Base-by-base conservation (phyloP, 2,888 invertebrate species). In the Physocephala rufipes region DNA sequence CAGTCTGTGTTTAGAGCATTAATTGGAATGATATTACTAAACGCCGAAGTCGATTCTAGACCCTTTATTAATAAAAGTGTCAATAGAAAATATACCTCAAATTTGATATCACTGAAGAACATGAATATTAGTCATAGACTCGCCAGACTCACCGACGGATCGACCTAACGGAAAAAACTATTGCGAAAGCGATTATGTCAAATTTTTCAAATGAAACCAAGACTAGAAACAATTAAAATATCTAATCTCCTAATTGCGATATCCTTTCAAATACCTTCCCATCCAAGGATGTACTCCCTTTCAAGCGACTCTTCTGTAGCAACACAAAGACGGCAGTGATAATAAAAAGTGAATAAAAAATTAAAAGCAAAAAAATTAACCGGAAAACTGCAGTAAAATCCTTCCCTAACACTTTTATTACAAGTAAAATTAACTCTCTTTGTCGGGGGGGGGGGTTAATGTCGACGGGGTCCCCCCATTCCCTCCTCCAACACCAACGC, bases 181-280 rank as follows among this genome's bases (percentile, higher is more conserved):
- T n/a, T n/a, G 36, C 36, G 5, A 4, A 9, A 36, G 5, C 58
- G 30, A 58, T 19, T 67, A 4, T 55, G 19, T 45, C 36, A 65
- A 65, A 21, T 65, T 65, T 59, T 70, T 43, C 70, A 67, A 61
- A 5, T 24, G 9, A 24, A 36, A 65, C 65, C 70, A 73, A 67
- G 70, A 67, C 74, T 70, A n/a, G n/a, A n/a, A 65, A 70, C 74
- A 74, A 74, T 74, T 74, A 73, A 72, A 73, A 69, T 67, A 67
- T 74, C 71, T 73, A 74, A 74, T 73, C 73, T 73, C 66, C 71
- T 73, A 74, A 74, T 74, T 74, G 74, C 67, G 36, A 7, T 9
- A 7, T 36, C 36, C 36, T 36, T 36, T 36, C 36, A 9, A 36
- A 36, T 36, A 36, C 36, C 9, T 9, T 36, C 9, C 9, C 36